These are phyloP conservation scores for Tigriopus japonicus DNA, from an alignment of 1,140 invertebrate genomes.

Conservation along the genomic window DNA sequence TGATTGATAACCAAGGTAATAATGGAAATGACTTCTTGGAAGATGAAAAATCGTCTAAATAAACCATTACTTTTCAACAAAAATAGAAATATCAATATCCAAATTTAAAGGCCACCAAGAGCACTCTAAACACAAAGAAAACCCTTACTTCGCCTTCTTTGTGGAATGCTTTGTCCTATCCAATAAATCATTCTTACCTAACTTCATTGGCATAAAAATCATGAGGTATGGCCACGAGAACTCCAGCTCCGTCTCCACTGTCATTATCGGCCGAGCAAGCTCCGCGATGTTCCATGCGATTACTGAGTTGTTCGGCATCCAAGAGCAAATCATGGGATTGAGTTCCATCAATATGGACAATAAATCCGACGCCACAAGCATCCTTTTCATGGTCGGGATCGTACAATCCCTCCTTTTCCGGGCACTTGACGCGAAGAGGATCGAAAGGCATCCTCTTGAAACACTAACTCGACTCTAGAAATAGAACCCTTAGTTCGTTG, in stretches of 20 bases:
- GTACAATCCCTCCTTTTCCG: conserved; percentile 61
- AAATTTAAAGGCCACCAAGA: no score
- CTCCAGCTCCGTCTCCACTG: conserved; percentile 93
- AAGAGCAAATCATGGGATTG: conserved; percentile 55
- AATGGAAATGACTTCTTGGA: no score
- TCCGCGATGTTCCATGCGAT: conserved; percentile 92
- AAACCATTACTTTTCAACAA: no score
- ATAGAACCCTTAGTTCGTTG: neutral
- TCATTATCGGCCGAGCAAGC: conserved; percentile 97
- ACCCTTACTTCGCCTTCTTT: no score
- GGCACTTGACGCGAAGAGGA: conserved; percentile 25
- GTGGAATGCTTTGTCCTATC: no score
- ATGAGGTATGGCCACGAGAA: conserved; percentile 88
- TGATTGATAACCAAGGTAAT: no score
- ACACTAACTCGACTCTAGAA: neutral
- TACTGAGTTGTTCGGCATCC: conserved; percentile 8
- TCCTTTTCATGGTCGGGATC: conserved; percentile 82
- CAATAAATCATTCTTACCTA: conserved; percentile 37
- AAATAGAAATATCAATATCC: no score
- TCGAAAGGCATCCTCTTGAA: neutral
- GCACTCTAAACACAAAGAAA: no score
- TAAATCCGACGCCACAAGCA: conserved; percentile 95
- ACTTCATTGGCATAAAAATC: conserved; percentile 66
- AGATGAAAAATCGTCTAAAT: no score
- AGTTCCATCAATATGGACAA: conserved; percentile 89